Base-by-base conservation (phyloP, 2,113 vertebrate species). In the Delphinus delphis region DNA sequence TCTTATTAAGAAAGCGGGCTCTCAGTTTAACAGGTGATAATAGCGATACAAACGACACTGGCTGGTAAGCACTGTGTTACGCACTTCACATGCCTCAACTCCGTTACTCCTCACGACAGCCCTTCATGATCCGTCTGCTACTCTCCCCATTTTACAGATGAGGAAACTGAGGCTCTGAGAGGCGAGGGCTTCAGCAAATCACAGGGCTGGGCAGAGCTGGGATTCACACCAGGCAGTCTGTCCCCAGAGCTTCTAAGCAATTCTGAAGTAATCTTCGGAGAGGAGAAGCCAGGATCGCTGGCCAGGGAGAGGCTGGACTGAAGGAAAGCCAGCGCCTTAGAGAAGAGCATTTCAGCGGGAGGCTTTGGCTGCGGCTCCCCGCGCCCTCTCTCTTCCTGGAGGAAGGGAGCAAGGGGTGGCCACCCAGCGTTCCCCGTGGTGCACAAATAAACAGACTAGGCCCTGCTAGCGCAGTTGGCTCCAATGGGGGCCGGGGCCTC, bases 401-500 rank as follows among this genome's bases (percentile, higher is more conserved):
- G 83, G 96, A 97, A 97, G 86, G 88, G 96, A 97, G 85, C 5
- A 67, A 97, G 95, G 81, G 97, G 97, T 47, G 65, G 6, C 13
- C 85, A 0, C 70, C 58, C 85, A 50, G 53, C n/a, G 81, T 38
- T 4, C 79, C 91, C 94, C 44, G 3, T 79, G 18, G 6, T 25
- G 81, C 81, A 84, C 96, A 95, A 98, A 98, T 62, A 98, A 98
- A 96, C 98, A 97, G 90, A 85, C 95, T 7, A 23, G 81, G 90
- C 92, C 96, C 65, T 79, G 93, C 96, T 92, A 93, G 82, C 88
- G 88, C 89, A 63, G 44, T 0, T 67, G 53, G 74, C 97, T 93
- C 58, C 55, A 26, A 17, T 2, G 0, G 3, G 83, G 77, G 36
- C 23, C 13, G 8, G 9, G 90, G 92, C 41, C 0, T 0, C 25